phyloP scores from a whole-genome alignment of 1,140 invertebrate genomes.

The Ceratoteleas bidentatus region DNA sequence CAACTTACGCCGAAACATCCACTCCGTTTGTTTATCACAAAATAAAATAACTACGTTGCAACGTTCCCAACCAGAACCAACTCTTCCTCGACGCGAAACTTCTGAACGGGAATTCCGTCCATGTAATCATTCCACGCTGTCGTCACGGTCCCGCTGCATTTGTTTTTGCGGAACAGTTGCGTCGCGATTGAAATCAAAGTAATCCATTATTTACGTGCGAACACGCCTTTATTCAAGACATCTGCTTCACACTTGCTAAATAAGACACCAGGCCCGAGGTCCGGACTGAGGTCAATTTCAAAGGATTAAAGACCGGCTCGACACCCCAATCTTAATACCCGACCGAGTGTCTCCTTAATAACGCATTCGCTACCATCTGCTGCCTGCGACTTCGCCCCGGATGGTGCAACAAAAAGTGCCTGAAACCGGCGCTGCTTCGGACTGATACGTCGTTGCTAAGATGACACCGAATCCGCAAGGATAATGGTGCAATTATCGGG shows the following conservation, averaged over 20 bases:
- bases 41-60: no score
- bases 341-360: constrained; percentile 55
- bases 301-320: constrained; percentile 71
- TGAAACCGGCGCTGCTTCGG: constrained; percentile 8
- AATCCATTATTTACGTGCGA: constrained; percentile 70
- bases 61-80: no score
- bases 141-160: not conserved
- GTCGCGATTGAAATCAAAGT: constrained; percentile 52
- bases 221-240: constrained; percentile 69
- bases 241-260: constrained; percentile 72
- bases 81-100: no score
- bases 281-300: constrained; percentile 69
- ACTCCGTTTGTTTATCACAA: no score
- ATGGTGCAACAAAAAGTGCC: constrained; percentile 42
- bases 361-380: constrained; percentile 57
- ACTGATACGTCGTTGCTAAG: constrained; percentile 11
- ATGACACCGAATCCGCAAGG: constrained; percentile 22
- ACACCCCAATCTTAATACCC: constrained; percentile 60
- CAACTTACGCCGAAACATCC: not conserved
- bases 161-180: constrained; percentile 47
- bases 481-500: constrained; percentile 7
- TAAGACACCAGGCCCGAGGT: constrained; percentile 63
- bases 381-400: constrained; percentile 30
- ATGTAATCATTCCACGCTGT: no score
- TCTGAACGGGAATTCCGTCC: no score